These are phyloP conservation scores for Halocaridina rubra DNA, from an alignment of 2,888 invertebrate genomes.

Conservation along the genomic window DNA sequence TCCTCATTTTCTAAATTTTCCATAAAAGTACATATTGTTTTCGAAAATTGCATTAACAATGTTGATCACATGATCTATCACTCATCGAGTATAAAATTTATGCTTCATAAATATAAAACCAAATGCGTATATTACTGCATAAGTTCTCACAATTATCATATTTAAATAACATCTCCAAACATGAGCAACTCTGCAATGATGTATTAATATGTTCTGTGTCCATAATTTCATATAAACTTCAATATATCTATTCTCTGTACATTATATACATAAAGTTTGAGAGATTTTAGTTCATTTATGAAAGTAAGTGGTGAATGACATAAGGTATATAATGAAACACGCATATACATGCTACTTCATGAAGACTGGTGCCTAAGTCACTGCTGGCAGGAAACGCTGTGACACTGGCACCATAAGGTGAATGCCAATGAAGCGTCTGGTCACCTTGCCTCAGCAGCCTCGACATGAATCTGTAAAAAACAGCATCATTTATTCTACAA, in stretches of 20 bases:
- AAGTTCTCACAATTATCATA: no score
- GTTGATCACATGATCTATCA: not conserved
- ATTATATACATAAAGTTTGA: not conserved
- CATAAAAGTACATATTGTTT: not conserved
- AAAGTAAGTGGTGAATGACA: not conserved
- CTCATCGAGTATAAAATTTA: not conserved
- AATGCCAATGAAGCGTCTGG: constrained; percentile 45
- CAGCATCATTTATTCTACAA: no score
- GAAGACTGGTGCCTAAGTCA: constrained; percentile 10
- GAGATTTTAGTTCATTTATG: not conserved
- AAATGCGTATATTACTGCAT: no score
- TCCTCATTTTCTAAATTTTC: not conserved
- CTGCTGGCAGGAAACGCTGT: constrained; percentile 36
- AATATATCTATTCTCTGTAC: not conserved
- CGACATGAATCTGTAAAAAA: constrained; percentile 35
- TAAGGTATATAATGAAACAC: not conserved
- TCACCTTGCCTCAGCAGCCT: constrained; percentile 52
- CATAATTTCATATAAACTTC: not conserved
- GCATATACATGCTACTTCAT: not conserved
- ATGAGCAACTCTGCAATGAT: no score
- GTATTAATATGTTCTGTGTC: not conserved
- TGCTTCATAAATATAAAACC: no score
- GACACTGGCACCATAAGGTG: constrained; percentile 47
- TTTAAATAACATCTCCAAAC: no score
- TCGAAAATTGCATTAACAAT: not conserved